Base-by-base conservation (phyloP, 2,888 invertebrate genomes). In the Cosmia pyralina region DNA sequence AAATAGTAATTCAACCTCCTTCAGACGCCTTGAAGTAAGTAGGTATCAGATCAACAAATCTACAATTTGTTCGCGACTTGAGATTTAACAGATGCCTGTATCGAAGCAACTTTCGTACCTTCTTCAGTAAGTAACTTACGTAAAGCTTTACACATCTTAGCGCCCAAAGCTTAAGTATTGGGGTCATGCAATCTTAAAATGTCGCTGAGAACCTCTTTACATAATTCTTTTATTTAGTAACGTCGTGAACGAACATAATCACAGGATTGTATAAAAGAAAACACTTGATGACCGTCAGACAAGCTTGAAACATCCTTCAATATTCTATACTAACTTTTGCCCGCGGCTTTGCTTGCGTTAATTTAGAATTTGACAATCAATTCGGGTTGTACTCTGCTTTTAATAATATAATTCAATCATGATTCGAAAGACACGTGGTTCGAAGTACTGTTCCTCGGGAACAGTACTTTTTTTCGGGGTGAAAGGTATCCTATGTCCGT, bases 171-270 rank as follows among this genome's bases (percentile, higher is more conserved):
- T 34, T 59, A 34, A 72, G 71, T 66, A 79, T 67, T 44, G 59
- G 41, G 44, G 72, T 77, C 72, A 60, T 69, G 57, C 69, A 73
- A 77, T 77, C 73, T 82, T 84, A 84, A 84, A 71, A 76, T 57
- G 44, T 66, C 50, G 4, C 57, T 46, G 58, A 70, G 46, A 57
- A 13, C 55, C 28, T 57, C 57, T 71, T 70, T 73, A 38, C 68
- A 55, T 69, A 72, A 72, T 69, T 38, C 46, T 46, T 74, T 68
- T 70, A 60, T 83, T 79, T 60, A 17, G 65, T 55, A 50, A 81
- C 1, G 41, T 15, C n/a, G 19, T 4, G 46, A 57, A 62, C 7
- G 46, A 57, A 62, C 44, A 66, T 48, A 57, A 64, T 53, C 34
- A 53, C 46, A 28, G 41, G 13, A 28, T 58, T 63, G 53, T 55